These are phyloP conservation scores for Hydroisotoma schaefferi DNA, from an alignment of 2,888 invertebrate species.

Conservation along the genomic window DNA sequence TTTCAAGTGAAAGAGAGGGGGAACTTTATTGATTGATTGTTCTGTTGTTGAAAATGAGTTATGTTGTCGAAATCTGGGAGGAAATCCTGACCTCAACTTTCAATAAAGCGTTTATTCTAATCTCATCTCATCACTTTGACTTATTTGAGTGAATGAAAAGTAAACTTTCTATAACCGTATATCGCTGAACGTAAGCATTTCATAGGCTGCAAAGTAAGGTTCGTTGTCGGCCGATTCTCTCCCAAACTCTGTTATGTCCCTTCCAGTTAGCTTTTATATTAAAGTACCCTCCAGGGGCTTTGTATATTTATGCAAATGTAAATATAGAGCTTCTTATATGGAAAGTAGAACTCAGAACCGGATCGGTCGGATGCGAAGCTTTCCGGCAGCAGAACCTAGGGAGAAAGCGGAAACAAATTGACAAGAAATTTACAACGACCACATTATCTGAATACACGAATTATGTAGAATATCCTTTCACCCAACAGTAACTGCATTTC, in stretches of 20 bases:
- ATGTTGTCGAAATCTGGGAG: too few relatives aligned
- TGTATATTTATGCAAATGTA: not conserved
- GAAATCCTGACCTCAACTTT: not conserved
- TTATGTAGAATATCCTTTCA: not conserved
- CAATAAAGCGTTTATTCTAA: constrained; percentile 1
- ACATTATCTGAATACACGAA: constrained; percentile 12
- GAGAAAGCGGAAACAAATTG: constrained; percentile 11
- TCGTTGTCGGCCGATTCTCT: too few relatives aligned
- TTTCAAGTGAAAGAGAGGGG: too few relatives aligned
- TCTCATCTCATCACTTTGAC: not conserved
- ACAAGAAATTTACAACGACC: constrained; percentile 5
- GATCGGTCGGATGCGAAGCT: too few relatives aligned
- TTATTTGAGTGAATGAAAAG: not conserved
- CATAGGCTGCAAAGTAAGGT: too few relatives aligned
- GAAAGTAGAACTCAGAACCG: too few relatives aligned
- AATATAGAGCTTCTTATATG: too few relatives aligned
- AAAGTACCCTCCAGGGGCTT: not conserved
- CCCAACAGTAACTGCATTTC: too few relatives aligned
- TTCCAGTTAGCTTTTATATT: not conserved
- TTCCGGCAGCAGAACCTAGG: not conserved
- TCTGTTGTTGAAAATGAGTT: too few relatives aligned
- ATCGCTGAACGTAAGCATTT: too few relatives aligned
- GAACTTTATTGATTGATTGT: too few relatives aligned
- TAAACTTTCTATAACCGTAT: not conserved
- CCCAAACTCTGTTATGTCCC: not conserved